phyloP scores from a whole-genome alignment of 2,113 vertebrate species.

The Spizaetus ornatus region DNA sequence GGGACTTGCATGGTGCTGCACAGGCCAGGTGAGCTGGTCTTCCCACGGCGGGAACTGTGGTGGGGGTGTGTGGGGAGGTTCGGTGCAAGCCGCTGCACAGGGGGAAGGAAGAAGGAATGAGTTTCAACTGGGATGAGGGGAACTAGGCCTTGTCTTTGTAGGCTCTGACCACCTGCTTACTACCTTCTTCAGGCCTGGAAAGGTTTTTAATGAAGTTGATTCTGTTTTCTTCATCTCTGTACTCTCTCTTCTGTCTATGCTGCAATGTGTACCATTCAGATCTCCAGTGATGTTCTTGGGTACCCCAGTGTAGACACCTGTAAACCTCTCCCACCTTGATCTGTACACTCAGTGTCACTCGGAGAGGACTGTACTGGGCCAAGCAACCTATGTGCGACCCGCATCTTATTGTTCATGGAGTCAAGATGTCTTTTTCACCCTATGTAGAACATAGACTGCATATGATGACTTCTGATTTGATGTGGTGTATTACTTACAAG shows the following conservation, averaged over 20 bases:
- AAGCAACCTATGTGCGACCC: background rate
- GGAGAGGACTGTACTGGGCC: background rate
- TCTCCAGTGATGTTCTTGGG: background rate
- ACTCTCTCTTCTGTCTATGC: background rate
- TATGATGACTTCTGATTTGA: background rate
- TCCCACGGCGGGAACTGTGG: background rate
- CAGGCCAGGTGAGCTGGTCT: background rate
- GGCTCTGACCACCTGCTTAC: background rate
- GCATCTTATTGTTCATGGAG: background rate
- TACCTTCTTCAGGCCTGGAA: background rate
- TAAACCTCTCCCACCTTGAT: background rate
- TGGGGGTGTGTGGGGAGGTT: background rate
- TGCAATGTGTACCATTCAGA: background rate
- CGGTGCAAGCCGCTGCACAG: background rate
- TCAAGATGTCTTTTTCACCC: background rate
- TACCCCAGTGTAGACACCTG: background rate
- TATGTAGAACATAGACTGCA: background rate
- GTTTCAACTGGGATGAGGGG: background rate
- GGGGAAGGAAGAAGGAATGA: rapidly evolving
- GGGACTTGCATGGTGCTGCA: background rate
- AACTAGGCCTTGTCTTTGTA: background rate
- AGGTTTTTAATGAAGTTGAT: background rate
- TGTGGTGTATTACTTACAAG: background rate
- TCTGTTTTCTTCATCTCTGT: background rate
- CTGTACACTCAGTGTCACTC: background rate